Base-by-base conservation (phyloP, 2,888 invertebrate species). In the Leuctra nigra region DNA sequence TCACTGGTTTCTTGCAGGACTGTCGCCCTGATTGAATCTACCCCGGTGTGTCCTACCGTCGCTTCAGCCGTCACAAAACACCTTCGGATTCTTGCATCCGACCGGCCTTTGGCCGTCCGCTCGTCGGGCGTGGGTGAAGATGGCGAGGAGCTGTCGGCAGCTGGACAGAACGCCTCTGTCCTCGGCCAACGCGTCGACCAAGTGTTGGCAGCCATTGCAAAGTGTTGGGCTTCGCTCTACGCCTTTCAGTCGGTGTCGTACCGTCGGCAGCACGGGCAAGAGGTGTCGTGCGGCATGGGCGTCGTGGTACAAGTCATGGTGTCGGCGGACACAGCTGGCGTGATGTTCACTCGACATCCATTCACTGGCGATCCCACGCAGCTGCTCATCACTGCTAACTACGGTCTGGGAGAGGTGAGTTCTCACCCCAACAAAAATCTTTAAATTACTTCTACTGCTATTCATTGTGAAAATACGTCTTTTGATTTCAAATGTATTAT, bases 191-290 rank as follows among this genome's bases (percentile, higher is more conserved):
- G 29, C n/a, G 56, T 61, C 44, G 72, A 70, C 0, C 76, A 80
- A 55, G 72, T 87, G 9, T 59, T 82, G 11, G 66, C 72, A 25
- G 83, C 81, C 4, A 73, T 91, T 1, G 73, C 78, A 47, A 76
- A 78, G 56, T 92, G 91, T 68, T 93, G 92, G 92, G 86, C 85
- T 0, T 92, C 91, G 1, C 79, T 89, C 62, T 91, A 83, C 67
- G 77, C 86, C 0, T 82, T 79, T 65, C 84, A 84, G 62, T 89
- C 91, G 63, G 83, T 88, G 0, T 79, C 83, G 63, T 92, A 93
- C 68, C 77, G 90, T 66, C 81, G 84, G 86, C 87, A 66, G 33
- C 35, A 50, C 22, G 50, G 50, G 2, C 50, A 50, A 33, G 50
- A 50, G 36, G 41, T 90, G 44, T 66, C 75, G 47, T 76, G 82